These are phyloP conservation scores for Scomber japonicus DNA, from an alignment of 2,113 vertebrate species.

Conservation along the genomic window DNA sequence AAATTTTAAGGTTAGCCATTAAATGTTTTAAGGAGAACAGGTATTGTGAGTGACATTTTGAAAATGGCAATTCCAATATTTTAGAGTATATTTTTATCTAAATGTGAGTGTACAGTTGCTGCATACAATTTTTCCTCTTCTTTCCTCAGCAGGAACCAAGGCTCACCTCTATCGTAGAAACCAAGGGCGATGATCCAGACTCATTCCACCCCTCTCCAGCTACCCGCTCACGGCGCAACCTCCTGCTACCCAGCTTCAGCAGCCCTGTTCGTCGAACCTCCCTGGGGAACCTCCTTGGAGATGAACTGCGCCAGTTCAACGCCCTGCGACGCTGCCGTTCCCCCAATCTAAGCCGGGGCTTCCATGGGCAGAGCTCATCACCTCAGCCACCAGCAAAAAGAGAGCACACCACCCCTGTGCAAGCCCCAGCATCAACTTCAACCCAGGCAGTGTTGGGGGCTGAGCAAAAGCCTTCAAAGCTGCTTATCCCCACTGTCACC, in stretches of 20 bases:
- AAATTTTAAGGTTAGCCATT: background rate
- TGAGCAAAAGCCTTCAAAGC: slow-evolving; percentile 85
- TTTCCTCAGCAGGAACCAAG: slow-evolving; percentile 83
- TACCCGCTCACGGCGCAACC: slow-evolving; percentile 83
- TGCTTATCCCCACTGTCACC: slow-evolving; percentile 90
- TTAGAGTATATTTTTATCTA: background rate
- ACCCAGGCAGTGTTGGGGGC: slow-evolving; percentile 35
- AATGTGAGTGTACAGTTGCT: background rate
- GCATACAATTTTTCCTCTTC: background rate
- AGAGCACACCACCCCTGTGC: slow-evolving; percentile 41
- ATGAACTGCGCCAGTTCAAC: slow-evolving; percentile 90
- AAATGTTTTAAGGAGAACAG: background rate
- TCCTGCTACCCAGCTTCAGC: slow-evolving; percentile 89
- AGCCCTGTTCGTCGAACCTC: slow-evolving; percentile 87
- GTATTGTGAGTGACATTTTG: slow-evolving; percentile 8
- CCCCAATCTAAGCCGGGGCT: slow-evolving; percentile 83
- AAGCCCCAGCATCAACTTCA: background rate
- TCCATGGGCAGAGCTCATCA: slow-evolving; percentile 80
- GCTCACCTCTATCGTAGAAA: slow-evolving; percentile 89
- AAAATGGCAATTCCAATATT: background rate
- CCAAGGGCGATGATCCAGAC: slow-evolving; percentile 75
- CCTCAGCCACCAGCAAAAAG: slow-evolving; percentile 76
- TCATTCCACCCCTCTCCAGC: slow-evolving; percentile 83
- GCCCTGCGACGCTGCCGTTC: slow-evolving; percentile 87
- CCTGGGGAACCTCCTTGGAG: slow-evolving; percentile 90